Conservation (phyloP, 2,888 invertebrate genomes). For the Coleophora flavipennella region DNA sequence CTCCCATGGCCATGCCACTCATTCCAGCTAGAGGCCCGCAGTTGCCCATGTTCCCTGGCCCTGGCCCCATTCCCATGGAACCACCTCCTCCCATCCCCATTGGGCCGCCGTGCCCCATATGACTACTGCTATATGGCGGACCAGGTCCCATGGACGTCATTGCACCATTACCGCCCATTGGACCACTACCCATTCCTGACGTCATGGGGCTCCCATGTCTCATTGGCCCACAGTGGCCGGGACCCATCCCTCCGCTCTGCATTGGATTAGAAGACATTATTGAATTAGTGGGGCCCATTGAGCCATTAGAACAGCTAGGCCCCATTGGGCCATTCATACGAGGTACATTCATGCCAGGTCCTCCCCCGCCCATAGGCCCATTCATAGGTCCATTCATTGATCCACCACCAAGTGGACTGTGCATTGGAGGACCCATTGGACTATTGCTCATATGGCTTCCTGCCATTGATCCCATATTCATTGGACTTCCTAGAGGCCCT, state of each 20-base stretch:
- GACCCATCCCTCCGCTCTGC: conserved; percentile 65
- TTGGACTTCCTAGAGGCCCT: conserved; percentile 81
- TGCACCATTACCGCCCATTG: conserved; percentile 68
- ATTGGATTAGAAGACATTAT: conserved; percentile 71
- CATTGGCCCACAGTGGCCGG: conserved; percentile 69
- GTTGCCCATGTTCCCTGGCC: conserved; percentile 62
- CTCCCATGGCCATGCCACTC: conserved; percentile 70
- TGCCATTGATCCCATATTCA: conserved; percentile 78
- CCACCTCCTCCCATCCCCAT: conserved; percentile 66
- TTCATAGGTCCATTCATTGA: conserved; percentile 72
- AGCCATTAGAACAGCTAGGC: conserved; percentile 70
- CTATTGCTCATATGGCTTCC: conserved; percentile 78
- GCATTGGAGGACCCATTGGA: conserved; percentile 84
- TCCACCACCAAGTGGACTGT: conserved; percentile 75
- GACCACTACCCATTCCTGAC: conserved; percentile 72
- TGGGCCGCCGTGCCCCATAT: conserved; percentile 67
- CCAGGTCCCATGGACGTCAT: conserved; percentile 66
- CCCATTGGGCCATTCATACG: conserved; percentile 73
- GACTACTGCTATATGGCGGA: conserved; percentile 61
- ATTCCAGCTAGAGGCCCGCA: conserved; percentile 67
- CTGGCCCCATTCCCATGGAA: conserved; percentile 63
- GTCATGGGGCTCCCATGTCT: conserved; percentile 71
- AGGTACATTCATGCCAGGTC: conserved; percentile 71
- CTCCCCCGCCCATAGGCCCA: conserved; percentile 75
- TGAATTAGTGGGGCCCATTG: conserved; percentile 69